A percentile compares a stretch with the other conserved stretches of the same genome.
These are phyloP conservation scores for Mactromeris polynyma DNA, from an alignment of 2,888 invertebrate genomes.

Conservation along the genomic window DNA sequence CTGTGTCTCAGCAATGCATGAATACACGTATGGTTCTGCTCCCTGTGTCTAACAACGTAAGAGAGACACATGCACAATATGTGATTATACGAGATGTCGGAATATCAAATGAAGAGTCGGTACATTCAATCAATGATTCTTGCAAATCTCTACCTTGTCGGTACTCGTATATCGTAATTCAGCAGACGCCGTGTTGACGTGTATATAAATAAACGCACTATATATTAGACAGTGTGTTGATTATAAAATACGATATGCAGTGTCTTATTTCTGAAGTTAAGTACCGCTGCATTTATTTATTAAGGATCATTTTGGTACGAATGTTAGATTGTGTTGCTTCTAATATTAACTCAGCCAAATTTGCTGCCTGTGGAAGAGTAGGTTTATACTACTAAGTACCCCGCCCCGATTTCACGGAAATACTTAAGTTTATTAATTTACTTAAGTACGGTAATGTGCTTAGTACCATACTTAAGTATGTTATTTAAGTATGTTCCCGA, in stretches of 20 bases:
- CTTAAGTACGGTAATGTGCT: too few relatives aligned
- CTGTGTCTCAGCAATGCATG: too few relatives aligned
- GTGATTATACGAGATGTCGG: not conserved
- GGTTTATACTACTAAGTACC: too few relatives aligned
- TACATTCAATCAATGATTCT: not conserved
- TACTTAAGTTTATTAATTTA: too few relatives aligned
- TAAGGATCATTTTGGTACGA: constrained; percentile 8
- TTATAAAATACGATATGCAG: not conserved
- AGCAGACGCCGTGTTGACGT: constrained; percentile 27
- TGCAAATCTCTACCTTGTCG: constrained; percentile 16
- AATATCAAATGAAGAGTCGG: not conserved
- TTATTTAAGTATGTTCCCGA: too few relatives aligned
- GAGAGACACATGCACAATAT: too few relatives aligned
- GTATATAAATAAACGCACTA: constrained; percentile 35
- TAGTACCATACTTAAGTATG: too few relatives aligned
- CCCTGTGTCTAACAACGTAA: too few relatives aligned
- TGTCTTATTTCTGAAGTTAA: constrained; percentile 11
- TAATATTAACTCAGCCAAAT: not conserved
- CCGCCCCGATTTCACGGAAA: too few relatives aligned
- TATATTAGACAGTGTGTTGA: constrained; percentile 32
- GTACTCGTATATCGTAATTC: not conserved
- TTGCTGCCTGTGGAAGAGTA: too few relatives aligned
- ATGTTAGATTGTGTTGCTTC: not conserved
- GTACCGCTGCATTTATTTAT: constrained; percentile 19
- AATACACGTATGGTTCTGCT: too few relatives aligned